Evolutionary conservation across 1,140 invertebrate species (phyloP).

Genomic region (Leptonema lineaticorne): DNA sequence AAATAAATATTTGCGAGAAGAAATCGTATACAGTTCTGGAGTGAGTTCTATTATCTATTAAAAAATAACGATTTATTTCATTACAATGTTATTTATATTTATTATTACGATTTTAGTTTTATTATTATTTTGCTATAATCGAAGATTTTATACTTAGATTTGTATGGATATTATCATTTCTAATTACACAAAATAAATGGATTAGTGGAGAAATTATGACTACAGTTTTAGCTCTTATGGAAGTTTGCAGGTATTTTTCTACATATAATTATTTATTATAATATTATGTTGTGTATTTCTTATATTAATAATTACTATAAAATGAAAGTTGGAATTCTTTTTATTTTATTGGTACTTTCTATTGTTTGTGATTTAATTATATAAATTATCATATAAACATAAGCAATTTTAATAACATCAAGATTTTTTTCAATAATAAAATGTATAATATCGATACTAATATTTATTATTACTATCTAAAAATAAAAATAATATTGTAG

Average conservation of each 20-base stretch:
- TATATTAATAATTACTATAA: neutral
- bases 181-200: slow-evolving; percentile 80
- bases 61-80: neutral
- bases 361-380: too few species aligned
- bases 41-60: slow-evolving; percentile 46
- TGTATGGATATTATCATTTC: slow-evolving; percentile 86
- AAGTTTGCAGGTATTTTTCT: slow-evolving; percentile 83
- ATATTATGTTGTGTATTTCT: neutral
- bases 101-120: slow-evolving; percentile 62
- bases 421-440: too few species aligned
- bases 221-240: slow-evolving; percentile 85
- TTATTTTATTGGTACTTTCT: too few species aligned
- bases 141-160: slow-evolving; percentile 95
- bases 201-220: slow-evolving; percentile 84
- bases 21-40: slow-evolving; percentile 75
- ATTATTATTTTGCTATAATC: slow-evolving; percentile 97
- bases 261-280: neutral
- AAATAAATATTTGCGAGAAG: slow-evolving; percentile 76
- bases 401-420: too few species aligned
- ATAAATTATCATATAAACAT: too few species aligned
- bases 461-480: neutral
- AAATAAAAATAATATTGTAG: slow-evolving; percentile 54
- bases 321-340: neutral
- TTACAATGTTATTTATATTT: neutral
- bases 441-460: too few species aligned